These are phyloP conservation scores for Dicerorhinus sumatrensis DNA, from an alignment of 2,113 vertebrate genomes.

Conservation along the genomic window DNA sequence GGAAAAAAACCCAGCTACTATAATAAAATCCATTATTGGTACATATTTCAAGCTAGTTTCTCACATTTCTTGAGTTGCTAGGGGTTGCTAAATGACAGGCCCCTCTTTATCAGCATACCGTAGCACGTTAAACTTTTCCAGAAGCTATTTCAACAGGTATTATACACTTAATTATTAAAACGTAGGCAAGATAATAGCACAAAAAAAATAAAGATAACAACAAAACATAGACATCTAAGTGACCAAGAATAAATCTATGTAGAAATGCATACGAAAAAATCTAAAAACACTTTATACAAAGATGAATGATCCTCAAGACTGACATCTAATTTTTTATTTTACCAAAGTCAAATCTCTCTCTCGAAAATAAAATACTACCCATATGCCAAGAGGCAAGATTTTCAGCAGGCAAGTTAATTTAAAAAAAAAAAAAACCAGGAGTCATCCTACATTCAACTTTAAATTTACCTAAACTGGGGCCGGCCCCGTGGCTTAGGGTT, in stretches of 20 bases:
- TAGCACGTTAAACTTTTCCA: slow-evolving; percentile 8
- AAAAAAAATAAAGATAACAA: not conserved
- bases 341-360: not conserved
- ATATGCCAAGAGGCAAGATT: slow-evolving; percentile 29
- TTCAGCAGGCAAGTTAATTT: not conserved
- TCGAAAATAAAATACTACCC: slow-evolving; percentile 33
- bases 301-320: not conserved
- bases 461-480: not conserved
- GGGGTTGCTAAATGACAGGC: not conserved
- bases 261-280: slow-evolving; percentile 10
- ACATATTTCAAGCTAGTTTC: not conserved
- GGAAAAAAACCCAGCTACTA: not conserved
- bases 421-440: not conserved
- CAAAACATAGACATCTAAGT: slow-evolving; percentile 28
- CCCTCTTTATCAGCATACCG: not conserved
- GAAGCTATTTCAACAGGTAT: slow-evolving; percentile 8
- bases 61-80: not conserved
- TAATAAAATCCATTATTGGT: slow-evolving; percentile 30
- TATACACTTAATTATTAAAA: slow-evolving; percentile 27
- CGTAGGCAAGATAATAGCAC: not conserved
- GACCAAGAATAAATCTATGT: slow-evolving; percentile 31
- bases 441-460: slow-evolving; percentile 12
- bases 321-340: not conserved
- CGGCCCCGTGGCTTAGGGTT: too few species aligned
- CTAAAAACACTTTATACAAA: not conserved